Evolutionary conservation across 2,113 vertebrate species (phyloP).

Genomic region (Myiagra hebetior): DNA sequence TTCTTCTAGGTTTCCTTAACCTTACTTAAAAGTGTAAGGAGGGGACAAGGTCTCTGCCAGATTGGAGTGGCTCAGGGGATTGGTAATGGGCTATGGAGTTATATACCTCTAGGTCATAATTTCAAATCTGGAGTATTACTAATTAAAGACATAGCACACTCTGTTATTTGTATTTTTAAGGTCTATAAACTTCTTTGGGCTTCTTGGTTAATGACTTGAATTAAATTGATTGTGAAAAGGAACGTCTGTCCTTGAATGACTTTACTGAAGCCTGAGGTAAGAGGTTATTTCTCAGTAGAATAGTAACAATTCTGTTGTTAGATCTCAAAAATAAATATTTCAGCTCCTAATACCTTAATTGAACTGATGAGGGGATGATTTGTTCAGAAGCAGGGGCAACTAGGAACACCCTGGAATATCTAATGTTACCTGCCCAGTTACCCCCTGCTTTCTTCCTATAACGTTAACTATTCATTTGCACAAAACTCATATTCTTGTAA

Average conservation of each 20-base stretch:
- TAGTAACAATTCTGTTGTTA: background rate
- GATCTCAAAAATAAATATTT: background rate
- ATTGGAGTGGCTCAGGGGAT: slow-evolving; percentile 13
- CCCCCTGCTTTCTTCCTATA: background rate
- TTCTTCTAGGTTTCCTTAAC: background rate
- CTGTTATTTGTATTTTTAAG: slow-evolving; percentile 66
- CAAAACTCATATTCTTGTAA: background rate
- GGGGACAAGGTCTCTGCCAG: background rate
- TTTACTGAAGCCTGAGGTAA: slow-evolving; percentile 30
- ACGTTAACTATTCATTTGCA: background rate
- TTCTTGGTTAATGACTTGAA: slow-evolving; percentile 66
- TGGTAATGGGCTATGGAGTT: slow-evolving; percentile 36
- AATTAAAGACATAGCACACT: slow-evolving; percentile 56
- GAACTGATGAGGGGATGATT: background rate
- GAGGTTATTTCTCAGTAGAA: background rate
- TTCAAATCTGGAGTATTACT: slow-evolving; percentile 55
- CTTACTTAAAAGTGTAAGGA: background rate
- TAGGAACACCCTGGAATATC: background rate
- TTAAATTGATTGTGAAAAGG: slow-evolving; percentile 63
- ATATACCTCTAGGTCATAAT: slow-evolving; percentile 39
- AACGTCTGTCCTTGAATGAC: slow-evolving; percentile 49
- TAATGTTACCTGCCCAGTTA: background rate
- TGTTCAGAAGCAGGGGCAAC: background rate
- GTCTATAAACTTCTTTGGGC: slow-evolving; percentile 64
- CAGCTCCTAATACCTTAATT: background rate